A percentile compares a stretch with the other conserved stretches of the same genome.
These are phyloP conservation scores for Trypoxylon attenuatum DNA, from an alignment of 2,888 invertebrate species.

Conservation along the genomic window DNA sequence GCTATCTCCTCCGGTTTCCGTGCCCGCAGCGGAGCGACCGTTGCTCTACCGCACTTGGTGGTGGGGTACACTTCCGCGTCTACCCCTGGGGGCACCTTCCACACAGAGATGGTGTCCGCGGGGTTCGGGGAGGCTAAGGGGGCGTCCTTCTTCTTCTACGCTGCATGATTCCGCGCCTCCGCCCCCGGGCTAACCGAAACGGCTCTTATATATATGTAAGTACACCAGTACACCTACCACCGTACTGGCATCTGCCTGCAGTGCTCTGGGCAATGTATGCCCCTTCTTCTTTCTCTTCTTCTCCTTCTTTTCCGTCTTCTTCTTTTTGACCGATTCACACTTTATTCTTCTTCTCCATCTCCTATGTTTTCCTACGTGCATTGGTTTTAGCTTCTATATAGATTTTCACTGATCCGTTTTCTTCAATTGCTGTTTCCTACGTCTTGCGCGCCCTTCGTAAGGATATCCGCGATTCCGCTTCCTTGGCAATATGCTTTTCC, in stretches of 20 bases:
- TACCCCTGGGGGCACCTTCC: slow-evolving; percentile 45
- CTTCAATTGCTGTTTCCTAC: slow-evolving; percentile 30
- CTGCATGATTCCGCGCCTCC: slow-evolving; percentile 63
- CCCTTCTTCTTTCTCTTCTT: slow-evolving; percentile 45
- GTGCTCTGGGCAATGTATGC: slow-evolving; percentile 58
- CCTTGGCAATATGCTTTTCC: too few species aligned
- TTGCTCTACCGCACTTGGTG: slow-evolving; percentile 47
- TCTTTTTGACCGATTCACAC: not conserved
- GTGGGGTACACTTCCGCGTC: slow-evolving; percentile 52
- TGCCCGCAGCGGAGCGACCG: slow-evolving; percentile 62
- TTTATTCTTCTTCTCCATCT: not conserved
- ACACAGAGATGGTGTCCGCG: slow-evolving; percentile 40
- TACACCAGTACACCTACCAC: slow-evolving; percentile 28
- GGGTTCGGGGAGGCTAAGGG: slow-evolving; percentile 14
- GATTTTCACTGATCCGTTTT: too few species aligned
- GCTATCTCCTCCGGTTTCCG: slow-evolving; percentile 68
- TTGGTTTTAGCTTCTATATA: too few species aligned
- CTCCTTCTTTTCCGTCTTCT: slow-evolving; percentile 5
- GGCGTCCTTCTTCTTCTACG: slow-evolving; percentile 59
- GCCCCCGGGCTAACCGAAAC: slow-evolving; percentile 65
- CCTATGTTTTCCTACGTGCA: not conserved
- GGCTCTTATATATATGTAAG: slow-evolving; percentile 50
- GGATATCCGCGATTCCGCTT: not conserved
- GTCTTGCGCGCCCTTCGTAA: slow-evolving; percentile 29
- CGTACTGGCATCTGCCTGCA: slow-evolving; percentile 61